Evolutionary conservation across 2,888 invertebrate genomes (phyloP).

Genomic region (Thymelicus lineola): DNA sequence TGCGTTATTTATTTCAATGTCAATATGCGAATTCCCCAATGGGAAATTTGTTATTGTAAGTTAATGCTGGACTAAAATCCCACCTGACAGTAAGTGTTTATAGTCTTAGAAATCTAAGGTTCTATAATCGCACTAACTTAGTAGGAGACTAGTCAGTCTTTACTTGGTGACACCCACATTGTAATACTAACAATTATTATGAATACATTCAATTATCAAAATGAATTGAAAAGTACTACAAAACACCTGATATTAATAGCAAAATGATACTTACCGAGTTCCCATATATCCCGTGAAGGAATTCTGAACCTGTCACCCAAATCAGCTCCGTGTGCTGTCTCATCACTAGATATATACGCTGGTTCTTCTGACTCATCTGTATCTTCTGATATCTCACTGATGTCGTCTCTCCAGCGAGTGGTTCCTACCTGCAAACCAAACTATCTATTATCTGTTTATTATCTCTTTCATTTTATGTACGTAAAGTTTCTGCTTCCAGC

Average conservation of each 20-base stretch:
- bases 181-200: no score
- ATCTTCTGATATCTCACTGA: conserved; percentile 71
- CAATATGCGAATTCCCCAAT: no score
- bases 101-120: no score
- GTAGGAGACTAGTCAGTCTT: no score
- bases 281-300: conserved; percentile 79
- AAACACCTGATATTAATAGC: no score
- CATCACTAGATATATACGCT: conserved; percentile 84
- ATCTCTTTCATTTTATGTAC: neutral
- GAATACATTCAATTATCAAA: no score
- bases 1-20: neutral
- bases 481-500: neutral
- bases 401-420: conserved; percentile 72
- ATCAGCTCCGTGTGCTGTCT: conserved; percentile 77
- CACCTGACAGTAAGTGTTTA: no score
- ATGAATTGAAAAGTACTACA: no score
- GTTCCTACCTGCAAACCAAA: conserved; percentile 60
- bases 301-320: conserved; percentile 73
- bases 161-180: no score
- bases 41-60: no score
- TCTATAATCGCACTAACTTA: no score
- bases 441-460: neutral
- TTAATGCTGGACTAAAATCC: no score
- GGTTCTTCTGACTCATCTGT: conserved; percentile 75
- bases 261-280: conserved; percentile 60